Evolutionary conservation across 2,888 invertebrate genomes (phyloP), one percentile per base, ranked within the genome.

Genomic region (Scelioninae gen. 1): DNA sequence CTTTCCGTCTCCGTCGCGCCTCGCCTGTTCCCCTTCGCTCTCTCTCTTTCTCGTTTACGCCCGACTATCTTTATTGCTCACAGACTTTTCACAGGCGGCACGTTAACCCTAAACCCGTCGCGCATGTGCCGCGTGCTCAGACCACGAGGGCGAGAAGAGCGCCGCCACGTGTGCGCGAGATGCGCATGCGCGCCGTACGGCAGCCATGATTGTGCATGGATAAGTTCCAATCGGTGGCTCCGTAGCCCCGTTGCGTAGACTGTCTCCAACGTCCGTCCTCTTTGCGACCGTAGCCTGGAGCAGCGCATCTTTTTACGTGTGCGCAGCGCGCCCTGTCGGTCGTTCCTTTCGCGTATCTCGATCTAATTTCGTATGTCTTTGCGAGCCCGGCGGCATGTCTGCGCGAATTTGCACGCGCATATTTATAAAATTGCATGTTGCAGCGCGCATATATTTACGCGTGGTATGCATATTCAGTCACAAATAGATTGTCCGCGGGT

Each of bases 91-190:
- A 81, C 86, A 88, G 87, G 86, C 87, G 79, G 78, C 78, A 58
- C 88, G 87, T 88, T 88, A 86, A 88, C 88, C 88, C 87, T 87
- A 85, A 81, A 76, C 83, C 80, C 74, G 51, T 66, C 45, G 84
- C 85, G 85, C 87, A 87, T 79, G 89, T 87, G 89, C 85, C 53
- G 62, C 74, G 62, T 78, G 68, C 51, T 60, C 82, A 81, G 85
- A 86, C 79, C 75, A 86, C 87, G 85, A 86, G 87, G 85, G 31
- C 83, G 85, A 80, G 75, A 65, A 56, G 60, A 71, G 74, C 51
- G 68, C 34, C 65, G 80, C 82, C 79, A 78, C 78, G 63, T 79
- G 76, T 84, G 76, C 53, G 51, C 45, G 78, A 15, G 34, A 56
- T 7, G 75, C 62, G 84, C 86, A 82, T 86, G n/a, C n/a, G 86